Conservation (phyloP, 2,113 vertebrate genomes). For the Falcunculus frontatus region DNA sequence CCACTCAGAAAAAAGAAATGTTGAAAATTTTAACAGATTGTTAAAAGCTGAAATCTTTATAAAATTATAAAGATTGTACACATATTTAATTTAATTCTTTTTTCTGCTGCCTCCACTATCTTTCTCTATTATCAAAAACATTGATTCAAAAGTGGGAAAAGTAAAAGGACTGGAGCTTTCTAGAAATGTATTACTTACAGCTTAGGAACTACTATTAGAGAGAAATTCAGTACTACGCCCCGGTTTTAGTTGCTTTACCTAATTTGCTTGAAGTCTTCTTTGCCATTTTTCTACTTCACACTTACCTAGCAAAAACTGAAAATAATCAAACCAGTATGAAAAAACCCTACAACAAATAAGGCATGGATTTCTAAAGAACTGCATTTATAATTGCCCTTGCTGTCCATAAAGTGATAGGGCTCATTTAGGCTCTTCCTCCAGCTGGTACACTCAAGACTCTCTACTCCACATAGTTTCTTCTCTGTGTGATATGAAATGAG, state of each 20-base stretch:
- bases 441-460: neutral
- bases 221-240: neutral
- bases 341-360: accelerated
- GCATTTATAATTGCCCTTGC: neutral
- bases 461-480: neutral
- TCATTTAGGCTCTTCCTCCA: neutral
- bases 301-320: neutral
- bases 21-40: neutral
- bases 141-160: neutral
- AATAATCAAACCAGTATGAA: neutral
- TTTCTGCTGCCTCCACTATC: neutral
- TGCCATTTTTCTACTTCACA: neutral
- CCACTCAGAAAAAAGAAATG: neutral
- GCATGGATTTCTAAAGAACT: neutral
- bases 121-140: neutral
- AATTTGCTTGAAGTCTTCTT: neutral
- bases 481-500: neutral
- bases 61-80: neutral
- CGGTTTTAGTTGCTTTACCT: neutral
- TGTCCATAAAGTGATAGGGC: neutral
- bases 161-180: neutral
- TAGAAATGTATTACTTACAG: neutral
- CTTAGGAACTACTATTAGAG: neutral
- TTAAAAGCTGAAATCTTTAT: neutral
- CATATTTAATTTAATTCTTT: neutral